These are phyloP conservation scores for Microtus richardsoni DNA, from an alignment of 2,113 vertebrate genomes.

Conservation along the genomic window DNA sequence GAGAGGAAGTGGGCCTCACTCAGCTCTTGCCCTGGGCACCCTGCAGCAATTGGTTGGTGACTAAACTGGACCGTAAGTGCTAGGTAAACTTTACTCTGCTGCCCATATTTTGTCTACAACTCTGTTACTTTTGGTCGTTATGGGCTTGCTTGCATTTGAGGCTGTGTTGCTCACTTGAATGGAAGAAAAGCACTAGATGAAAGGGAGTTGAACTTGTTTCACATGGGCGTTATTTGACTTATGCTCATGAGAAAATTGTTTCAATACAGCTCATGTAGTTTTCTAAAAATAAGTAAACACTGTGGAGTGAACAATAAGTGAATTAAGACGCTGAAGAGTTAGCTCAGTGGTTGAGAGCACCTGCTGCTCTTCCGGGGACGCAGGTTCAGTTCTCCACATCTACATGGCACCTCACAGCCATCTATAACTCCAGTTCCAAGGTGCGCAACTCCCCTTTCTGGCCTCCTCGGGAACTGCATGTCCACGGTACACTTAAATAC, in stretches of 20 bases:
- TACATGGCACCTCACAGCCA: background rate
- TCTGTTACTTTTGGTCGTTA: background rate
- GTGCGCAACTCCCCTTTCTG: background rate
- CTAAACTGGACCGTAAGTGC: background rate
- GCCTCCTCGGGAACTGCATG: background rate
- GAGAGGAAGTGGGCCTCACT: background rate
- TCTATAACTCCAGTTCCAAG: no score
- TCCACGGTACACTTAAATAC: no score
- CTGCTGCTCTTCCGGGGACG: no score
- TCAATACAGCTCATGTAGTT: background rate
- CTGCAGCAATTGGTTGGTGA: conserved; percentile 5
- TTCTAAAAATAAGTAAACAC: conserved; percentile 9
- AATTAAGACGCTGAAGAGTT: background rate
- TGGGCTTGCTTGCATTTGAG: background rate
- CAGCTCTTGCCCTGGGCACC: background rate
- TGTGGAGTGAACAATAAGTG: background rate
- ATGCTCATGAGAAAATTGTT: conserved; percentile 4
- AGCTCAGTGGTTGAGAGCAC: background rate
- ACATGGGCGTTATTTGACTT: background rate
- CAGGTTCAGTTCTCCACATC: background rate
- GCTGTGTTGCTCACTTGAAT: background rate
- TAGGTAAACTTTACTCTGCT: background rate
- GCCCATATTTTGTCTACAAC: background rate
- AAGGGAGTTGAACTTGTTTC: background rate
- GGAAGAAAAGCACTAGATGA: background rate